phyloP scores from a whole-genome alignment of 2,888 invertebrate species.

The Artemia sp. region DNA sequence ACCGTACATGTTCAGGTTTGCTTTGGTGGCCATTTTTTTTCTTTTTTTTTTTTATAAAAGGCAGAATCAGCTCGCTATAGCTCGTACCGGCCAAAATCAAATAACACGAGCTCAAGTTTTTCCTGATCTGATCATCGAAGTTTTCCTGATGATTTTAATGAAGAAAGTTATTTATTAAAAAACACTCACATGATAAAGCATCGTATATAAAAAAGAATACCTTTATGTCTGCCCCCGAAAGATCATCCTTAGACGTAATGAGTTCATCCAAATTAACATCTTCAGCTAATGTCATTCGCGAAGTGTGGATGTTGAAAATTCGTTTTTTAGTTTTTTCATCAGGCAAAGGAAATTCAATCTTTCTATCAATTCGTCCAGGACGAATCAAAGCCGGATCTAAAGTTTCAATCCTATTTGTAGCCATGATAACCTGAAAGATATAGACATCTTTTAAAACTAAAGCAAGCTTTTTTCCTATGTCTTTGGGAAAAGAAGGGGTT shows the following conservation, averaged over 20 bases:
- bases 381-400: slow-evolving; percentile 94
- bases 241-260: slow-evolving; percentile 97
- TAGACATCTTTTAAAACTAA: too few species aligned
- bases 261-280: slow-evolving; percentile 94
- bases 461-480: too few species aligned
- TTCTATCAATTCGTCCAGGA: slow-evolving; percentile 95
- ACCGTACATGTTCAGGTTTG: too few species aligned
- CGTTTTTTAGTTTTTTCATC: slow-evolving; percentile 95
- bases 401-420: slow-evolving; percentile 94
- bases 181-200: too few species aligned
- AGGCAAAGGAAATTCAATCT: slow-evolving; percentile 97
- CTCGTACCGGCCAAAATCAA: too few species aligned
- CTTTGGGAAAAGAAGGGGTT: background rate
- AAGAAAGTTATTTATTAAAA: too few species aligned
- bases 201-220: slow-evolving; percentile 32
- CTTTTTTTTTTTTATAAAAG: too few species aligned
- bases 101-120: too few species aligned
- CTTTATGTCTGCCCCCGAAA: slow-evolving; percentile 92
- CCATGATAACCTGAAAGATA: slow-evolving; percentile 65
- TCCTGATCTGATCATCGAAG: too few species aligned
- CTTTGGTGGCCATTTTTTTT: too few species aligned
- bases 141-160: too few species aligned
- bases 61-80: too few species aligned
- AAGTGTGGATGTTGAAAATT: slow-evolving; percentile 95
- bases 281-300: slow-evolving; percentile 91